Conservation (phyloP, 2,888 invertebrate species). For the Scaptomyza reducta region DNA sequence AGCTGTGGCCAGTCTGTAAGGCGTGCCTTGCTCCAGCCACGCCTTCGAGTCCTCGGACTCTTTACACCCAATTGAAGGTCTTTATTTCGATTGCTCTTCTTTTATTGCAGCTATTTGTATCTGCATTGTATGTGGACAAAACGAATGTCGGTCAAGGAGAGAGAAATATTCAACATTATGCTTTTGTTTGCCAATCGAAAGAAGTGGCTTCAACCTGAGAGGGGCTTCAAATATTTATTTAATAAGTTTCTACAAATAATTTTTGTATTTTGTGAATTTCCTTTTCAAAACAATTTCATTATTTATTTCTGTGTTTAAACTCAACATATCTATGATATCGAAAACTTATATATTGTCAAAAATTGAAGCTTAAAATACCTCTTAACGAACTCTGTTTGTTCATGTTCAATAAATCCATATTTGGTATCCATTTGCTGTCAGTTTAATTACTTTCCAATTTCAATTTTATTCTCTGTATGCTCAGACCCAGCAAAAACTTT, state of each 20-base stretch:
- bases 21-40: constrained; percentile 26
- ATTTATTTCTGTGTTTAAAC: no score
- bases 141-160: constrained; percentile 32
- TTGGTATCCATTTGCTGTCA: no score
- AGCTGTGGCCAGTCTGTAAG: constrained; percentile 30
- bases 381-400: neutral
- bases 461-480: no score
- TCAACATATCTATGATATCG: no score
- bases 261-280: no score
- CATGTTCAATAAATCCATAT: neutral
- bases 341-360: no score
- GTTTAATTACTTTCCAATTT: no score
- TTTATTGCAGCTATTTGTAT: constrained; percentile 45
- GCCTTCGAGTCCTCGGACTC: constrained; percentile 37
- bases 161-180: constrained; percentile 36
- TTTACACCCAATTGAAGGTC: constrained; percentile 43
- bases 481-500: no score
- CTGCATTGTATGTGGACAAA: constrained; percentile 43
- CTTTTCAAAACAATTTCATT: no score
- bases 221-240: no score
- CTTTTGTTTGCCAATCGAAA: neutral
- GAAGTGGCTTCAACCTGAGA: neutral
- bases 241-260: no score
- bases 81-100: constrained; percentile 46
- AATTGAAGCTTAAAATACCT: neutral